These are phyloP conservation scores for Iguana delicatissima DNA, from an alignment of 2,797 vertebrate genomes.

Conservation along the genomic window DNA sequence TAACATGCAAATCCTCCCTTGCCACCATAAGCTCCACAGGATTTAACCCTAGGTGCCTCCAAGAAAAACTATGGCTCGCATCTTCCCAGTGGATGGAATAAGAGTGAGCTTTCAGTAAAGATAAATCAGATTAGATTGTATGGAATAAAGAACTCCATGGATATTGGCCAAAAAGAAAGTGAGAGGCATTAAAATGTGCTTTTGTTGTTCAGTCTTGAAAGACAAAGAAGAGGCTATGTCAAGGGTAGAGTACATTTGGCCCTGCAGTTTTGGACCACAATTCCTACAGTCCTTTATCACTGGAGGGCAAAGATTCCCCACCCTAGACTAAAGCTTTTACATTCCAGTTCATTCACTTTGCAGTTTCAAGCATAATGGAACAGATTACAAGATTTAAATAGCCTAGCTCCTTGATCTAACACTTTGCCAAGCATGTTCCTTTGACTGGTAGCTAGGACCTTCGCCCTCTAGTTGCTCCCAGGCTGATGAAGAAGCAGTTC, in stretches of 20 bases:
- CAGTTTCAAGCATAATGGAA: neutral
- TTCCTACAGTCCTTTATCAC: too few relatives aligned
- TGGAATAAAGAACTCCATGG: neutral
- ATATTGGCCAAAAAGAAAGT: neutral
- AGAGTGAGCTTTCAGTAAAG: neutral
- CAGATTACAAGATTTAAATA: neutral
- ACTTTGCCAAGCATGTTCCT: neutral
- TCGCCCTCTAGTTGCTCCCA: neutral
- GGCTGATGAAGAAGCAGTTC: neutral
- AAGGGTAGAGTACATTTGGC: too few relatives aligned
- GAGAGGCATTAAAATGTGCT: neutral
- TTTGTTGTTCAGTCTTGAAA: neutral
- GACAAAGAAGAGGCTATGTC: too few relatives aligned
- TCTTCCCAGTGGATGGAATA: neutral
- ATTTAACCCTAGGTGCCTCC: neutral
- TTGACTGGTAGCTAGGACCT: neutral
- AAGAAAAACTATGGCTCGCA: neutral
- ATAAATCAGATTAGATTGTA: neutral
- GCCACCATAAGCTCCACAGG: neutral
- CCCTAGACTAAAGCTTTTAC: neutral
- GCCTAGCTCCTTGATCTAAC: neutral
- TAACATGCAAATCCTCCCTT: neutral
- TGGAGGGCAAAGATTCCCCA: neutral
- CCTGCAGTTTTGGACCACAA: too few relatives aligned
- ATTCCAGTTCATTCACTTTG: neutral